Base-by-base conservation (phyloP, 1,140 invertebrate genomes). In the Diprion similis region DNA sequence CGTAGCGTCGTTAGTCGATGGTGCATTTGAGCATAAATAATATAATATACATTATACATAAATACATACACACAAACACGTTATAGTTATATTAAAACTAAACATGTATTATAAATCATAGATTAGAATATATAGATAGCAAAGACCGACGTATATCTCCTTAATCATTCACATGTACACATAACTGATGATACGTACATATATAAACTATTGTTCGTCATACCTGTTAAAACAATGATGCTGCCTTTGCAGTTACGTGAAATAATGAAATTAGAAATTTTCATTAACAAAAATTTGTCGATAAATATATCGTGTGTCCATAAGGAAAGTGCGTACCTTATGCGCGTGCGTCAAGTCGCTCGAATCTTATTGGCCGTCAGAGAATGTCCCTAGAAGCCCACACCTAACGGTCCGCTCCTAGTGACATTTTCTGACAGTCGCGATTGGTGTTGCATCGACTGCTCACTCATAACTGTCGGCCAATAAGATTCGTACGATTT, bases 21-120 rank as follows among this genome's bases (percentile, higher is more conserved):
- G 13, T 45, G 67, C 24, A 37, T 18, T 45, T 37, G 45, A 11
- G 24, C n/a, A 72, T 13, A 8, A 24, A 19, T 66, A 46, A 72
- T 66, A 66, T 68, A 66, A 15, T 66, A 66, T 19, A 47, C 24
- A 37, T 66, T 37, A 59, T 46, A 47, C 48, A 17, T 37, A 66
- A 48, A 66, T 67, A 72, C 48, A 47, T 19, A 46, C n/a, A 72
- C 13, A 46, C 45, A 67, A 66, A 66, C n/a, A 17, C 17, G 66
- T 47, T 8, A 66, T 46, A 24, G 37, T 73, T 67, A 17, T 73
- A 24, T 18, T 37, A 73, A 64, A 46, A 66, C 9, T 9, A 15
- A 73, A 73, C 15, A 18, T 70, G 69, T 70, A 70, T 46, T 47
- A 70, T 70, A 70, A 70, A 70, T 70, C 69, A 70, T 70, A 70